Base-by-base conservation (phyloP, 2,113 vertebrate genomes). In the Ophiodon elongatus region DNA sequence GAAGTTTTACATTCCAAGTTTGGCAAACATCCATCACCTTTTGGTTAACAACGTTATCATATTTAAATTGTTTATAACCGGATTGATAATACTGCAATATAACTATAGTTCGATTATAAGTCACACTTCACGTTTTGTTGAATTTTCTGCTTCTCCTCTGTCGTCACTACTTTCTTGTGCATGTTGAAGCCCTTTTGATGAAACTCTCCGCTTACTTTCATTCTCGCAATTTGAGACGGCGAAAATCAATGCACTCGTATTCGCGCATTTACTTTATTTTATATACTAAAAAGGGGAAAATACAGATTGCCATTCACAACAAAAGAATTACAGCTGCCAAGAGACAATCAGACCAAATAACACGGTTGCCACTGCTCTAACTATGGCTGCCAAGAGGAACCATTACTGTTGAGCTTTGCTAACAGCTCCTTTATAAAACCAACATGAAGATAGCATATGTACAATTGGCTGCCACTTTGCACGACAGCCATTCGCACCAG, bases 281-380 rank as follows among this genome's bases (percentile, higher is more conserved):
- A 52, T 7, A 52, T 13, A 69, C n/a, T 35, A 23, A 52, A 39
- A 68, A 50, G n/a, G 23, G 31, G 64, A 11, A 41, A 68, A 73
- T 27, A 23, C 21, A 31, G 11, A 23, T 66, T 37, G 43, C 27
- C 23, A 52, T 63, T 71, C 5, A 31, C 35, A 79, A 63, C 63
- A 84, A 29, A 41, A 60, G 66, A 85, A 73, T 15, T 79, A 72
- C 79, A 69, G 74, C 57, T 60, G 43, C 47, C 62, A 83, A 23
- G n/a, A 45, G 17, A 37, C 43, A 78, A 90, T 88, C 69, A 82
- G 43, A 86, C 35, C 54, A 83, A 89, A 83, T 83, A 25, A 84
- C 72, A 85, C 67, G 71, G 66, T 76, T 54, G 83, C 82, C 76
- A 68, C 65, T 3, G 50, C 60, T 82, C 77, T 70, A 65, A 86